Conservation (phyloP, 2,888 invertebrate species). For the Orchesellides sinensis region DNA sequence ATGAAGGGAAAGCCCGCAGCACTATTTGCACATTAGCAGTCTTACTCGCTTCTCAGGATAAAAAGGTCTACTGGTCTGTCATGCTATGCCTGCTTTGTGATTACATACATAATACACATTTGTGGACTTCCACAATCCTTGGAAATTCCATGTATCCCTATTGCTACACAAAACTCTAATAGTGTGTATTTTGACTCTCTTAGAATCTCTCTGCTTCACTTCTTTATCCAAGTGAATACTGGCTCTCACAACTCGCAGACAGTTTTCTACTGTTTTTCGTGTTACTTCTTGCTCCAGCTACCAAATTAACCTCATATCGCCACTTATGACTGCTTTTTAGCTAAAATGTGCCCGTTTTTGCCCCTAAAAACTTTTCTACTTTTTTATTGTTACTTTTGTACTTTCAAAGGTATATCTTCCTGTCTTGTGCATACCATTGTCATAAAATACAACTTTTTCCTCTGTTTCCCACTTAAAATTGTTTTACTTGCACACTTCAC, state of each 20-base stretch:
- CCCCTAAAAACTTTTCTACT: conserved; percentile 17
- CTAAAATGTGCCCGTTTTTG: neutral
- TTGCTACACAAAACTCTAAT: neutral
- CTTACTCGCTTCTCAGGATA: conserved; percentile 2
- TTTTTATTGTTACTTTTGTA: conserved; percentile 22
- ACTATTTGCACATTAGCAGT: conserved; percentile 11
- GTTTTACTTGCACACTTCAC: conserved; percentile 39
- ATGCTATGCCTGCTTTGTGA: neutral
- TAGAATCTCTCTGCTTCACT: conserved; percentile 5
- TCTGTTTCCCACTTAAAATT: neutral
- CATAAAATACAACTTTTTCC: conserved; percentile 11
- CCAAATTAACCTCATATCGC: conserved; percentile 45
- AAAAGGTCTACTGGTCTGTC: conserved; percentile 11
- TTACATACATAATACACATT: neutral
- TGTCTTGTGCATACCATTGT: conserved; percentile 1
- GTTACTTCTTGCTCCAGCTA: conserved; percentile 22
- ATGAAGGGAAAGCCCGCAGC: conserved; percentile 35
- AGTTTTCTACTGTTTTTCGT: neutral
- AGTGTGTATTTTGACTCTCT: conserved; percentile 6
- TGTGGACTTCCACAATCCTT: neutral
- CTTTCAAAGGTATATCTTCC: neutral
- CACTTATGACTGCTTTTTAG: conserved; percentile 12
- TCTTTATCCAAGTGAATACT: neutral
- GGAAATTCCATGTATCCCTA: neutral
- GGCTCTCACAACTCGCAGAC: neutral